Conservation (phyloP, 1,140 invertebrate species). For the Achatina immaculata region DNA sequence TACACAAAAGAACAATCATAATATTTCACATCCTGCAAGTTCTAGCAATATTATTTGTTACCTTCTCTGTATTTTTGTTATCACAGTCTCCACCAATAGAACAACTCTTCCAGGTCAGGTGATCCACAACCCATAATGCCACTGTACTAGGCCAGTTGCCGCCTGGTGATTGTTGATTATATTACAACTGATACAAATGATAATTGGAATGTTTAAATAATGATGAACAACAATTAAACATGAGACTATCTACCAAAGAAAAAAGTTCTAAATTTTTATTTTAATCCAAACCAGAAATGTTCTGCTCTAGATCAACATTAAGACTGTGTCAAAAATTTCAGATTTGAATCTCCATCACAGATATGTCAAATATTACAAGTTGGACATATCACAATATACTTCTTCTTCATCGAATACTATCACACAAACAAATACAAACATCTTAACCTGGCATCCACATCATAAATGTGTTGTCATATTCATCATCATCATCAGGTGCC, state of each 20-base stretch:
- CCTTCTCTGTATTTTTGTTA: conserved; percentile 16
- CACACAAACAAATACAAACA: too few relatives aligned
- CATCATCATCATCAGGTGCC: too few relatives aligned
- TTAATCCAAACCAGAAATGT: background rate
- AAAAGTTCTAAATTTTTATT: background rate
- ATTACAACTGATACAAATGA: background rate
- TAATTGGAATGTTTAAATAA: background rate
- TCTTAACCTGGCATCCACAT: too few relatives aligned
- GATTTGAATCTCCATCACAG: too few relatives aligned
- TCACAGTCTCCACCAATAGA: conserved; percentile 20
- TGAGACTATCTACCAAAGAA: background rate
- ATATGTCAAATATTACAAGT: too few relatives aligned
- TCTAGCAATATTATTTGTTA: too few relatives aligned
- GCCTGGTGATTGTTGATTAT: conserved; percentile 69
- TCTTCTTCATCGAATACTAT: too few relatives aligned
- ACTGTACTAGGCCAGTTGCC: conserved; percentile 97
- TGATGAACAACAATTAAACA: background rate
- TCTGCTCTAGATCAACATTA: background rate
- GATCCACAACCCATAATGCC: conserved; percentile 92
- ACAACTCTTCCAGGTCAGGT: conserved; percentile 85
- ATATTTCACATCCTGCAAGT: too few relatives aligned
- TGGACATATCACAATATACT: too few relatives aligned
- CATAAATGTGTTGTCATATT: too few relatives aligned
- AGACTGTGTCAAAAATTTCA: too few relatives aligned
- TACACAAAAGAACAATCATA: too few relatives aligned